Base-by-base conservation (phyloP, 2,888 invertebrate species). In the Desoria tigrina region DNA sequence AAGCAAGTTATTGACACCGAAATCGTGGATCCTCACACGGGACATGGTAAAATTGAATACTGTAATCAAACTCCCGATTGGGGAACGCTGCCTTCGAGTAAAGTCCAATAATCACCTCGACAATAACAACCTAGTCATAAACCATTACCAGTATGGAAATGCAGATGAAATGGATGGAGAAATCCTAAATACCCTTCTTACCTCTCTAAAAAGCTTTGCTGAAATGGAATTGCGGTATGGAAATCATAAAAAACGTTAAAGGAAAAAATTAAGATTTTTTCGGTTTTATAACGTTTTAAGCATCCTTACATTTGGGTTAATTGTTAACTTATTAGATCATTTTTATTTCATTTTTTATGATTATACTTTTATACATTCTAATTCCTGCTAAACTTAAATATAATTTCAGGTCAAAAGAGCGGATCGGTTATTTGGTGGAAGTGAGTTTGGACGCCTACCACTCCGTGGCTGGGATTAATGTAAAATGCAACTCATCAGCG, bases 61-160 rank as follows among this genome's bases (percentile, higher is more conserved):
- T 16, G 28, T 28, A 0, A 37, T 63, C 2, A 6, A 63, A 28
- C 32, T 66, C 9, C 66, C 66, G 6, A 2, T 42, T 2, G 66
- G 66, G 6, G 66, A 66, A 11, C 54, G 66, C 1, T 66, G 66
- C 42, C 50, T 66, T 0, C 32, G 27, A 2, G 63, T 63, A 0
- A 7, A 6, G 0, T 37, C 63, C 2, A 59, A 60, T n/a, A 42
- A 24, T 14, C 45, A 37, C 18, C 39, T 59, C 23, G 28, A 63
- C 37, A n/a, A 42, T 4, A 66, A 37, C 9, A 18, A 42, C 1
- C 9, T 56, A 9, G 56, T 66, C 11, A 9, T 49, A 4, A 66
- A 66, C 21, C 50, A 63, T 32, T 66, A 66, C 28, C 66, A 66
- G 24, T 14, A 62, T 7, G 59, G 63, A 16, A 11, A 7, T 32